A percentile compares a stretch with the other conserved stretches of the same genome.
These are phyloP conservation scores for Microplitis deprimator DNA, from an alignment of 2,888 invertebrate genomes.

Conservation along the genomic window DNA sequence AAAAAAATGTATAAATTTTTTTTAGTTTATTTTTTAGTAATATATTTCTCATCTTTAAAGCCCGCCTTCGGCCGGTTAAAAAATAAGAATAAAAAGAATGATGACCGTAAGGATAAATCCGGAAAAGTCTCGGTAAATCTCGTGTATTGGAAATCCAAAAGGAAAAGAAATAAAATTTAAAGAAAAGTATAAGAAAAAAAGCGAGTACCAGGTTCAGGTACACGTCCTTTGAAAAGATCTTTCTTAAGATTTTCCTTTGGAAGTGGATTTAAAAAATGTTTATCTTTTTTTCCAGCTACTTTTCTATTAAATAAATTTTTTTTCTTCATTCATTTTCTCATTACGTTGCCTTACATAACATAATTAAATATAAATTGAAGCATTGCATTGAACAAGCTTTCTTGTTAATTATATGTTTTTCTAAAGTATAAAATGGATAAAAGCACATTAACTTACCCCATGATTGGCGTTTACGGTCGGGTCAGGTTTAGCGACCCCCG, in stretches of 20 bases:
- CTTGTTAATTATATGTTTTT: too few species aligned
- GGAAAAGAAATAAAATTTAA: constrained; percentile 34
- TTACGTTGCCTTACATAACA: too few species aligned
- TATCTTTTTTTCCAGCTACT: constrained; percentile 16
- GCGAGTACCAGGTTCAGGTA: not conserved
- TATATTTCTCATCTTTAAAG: not conserved
- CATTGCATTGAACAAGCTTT: too few species aligned
- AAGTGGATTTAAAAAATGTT: constrained; percentile 33
- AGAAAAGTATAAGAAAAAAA: constrained; percentile 38
- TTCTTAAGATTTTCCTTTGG: constrained; percentile 6
- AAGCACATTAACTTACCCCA: constrained; percentile 56
- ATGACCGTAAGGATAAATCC: constrained; percentile 41
- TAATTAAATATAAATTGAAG: not conserved
- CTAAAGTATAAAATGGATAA: not conserved
- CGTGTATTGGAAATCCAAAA: constrained; percentile 28
- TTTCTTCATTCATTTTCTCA: not conserved
- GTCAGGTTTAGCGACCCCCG: constrained; percentile 44
- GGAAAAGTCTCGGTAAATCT: not conserved
- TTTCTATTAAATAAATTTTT: not conserved
- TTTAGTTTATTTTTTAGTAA: not conserved
- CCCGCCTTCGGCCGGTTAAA: not conserved
- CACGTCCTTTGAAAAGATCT: constrained; percentile 17
- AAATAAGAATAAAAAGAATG: constrained; percentile 33
- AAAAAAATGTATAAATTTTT: not conserved
- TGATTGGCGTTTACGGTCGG: constrained; percentile 46